Base-by-base conservation (phyloP, 2,113 vertebrate genomes). In the Notarius quadriscutis region DNA sequence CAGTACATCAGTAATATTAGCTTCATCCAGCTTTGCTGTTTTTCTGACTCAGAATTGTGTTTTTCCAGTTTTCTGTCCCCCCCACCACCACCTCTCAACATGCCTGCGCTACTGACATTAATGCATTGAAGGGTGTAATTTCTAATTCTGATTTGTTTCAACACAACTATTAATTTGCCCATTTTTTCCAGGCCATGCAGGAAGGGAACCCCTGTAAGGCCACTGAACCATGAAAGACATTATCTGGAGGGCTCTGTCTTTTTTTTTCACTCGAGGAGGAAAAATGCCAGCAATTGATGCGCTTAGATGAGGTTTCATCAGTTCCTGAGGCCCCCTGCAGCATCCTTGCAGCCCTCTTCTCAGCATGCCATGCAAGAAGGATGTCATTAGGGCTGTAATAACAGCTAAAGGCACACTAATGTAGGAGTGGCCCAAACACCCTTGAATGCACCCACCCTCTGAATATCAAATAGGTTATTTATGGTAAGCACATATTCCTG, bases 81-180 rank as follows among this genome's bases (percentile, higher is more conserved):
- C 14, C 51, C 4, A 30, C 30, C 30, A 30, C 89, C 18, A 14
- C 8, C n/a, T 83, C 34, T 75, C 15, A 41, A 87, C 81, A 86
- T 75, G 84, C 63, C 78, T 88, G 55, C 58, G 53, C 17, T 17
- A 30, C 91, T 94, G 94, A 96, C 96, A 95, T 94, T 94, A 94
- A 94, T 89, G 91, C 93, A 94, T 92, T 91, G 93, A 94, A 93
- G 94, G 94, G 93, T 92, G 95, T 96, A 95, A 96, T 96, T 96
- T 94, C 94, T 96, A 95, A 96, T 96, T 96, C 94, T 94, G 95
- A 96, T 97, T 97, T 96, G 96, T 96, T 97, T 96, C 95, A 95
- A 94, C 95, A 95, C 94, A 96, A 96, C 94, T 94, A 96, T 98
- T 97, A 96, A 98, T 97, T 97, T 97, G 92, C 95, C 96, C 95